phyloP scores from a whole-genome alignment of 2,888 invertebrate species.

The Heliconius ethilla region DNA sequence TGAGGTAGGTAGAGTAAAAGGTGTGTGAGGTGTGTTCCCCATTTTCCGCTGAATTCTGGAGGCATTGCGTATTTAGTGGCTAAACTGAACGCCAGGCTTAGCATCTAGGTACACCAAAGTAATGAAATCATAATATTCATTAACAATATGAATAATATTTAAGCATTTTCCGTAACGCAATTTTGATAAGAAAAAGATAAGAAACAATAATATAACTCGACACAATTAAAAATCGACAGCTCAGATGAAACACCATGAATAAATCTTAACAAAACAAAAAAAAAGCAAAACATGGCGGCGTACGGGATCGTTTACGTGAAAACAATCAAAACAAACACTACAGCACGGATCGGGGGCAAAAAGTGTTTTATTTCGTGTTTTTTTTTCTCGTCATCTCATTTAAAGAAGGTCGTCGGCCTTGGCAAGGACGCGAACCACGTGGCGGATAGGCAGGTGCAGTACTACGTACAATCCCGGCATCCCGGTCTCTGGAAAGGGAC shows the following conservation, averaged over 20 bases:
- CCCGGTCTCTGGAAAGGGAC: slow-evolving; percentile 30
- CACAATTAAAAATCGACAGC: slow-evolving; percentile 38
- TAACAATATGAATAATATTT: too few species aligned
- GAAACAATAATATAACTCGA: slow-evolving; percentile 26
- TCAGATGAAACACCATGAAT: slow-evolving; percentile 53
- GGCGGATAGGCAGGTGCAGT: slow-evolving; percentile 53
- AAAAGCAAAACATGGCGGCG: slow-evolving; percentile 56
- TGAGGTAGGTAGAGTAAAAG: too few species aligned
- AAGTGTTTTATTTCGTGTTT: slow-evolving; percentile 54
- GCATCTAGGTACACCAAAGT: too few species aligned
- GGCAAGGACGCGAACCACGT: slow-evolving; percentile 77
- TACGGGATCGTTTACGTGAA: slow-evolving; percentile 67
- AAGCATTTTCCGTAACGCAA: too few species aligned
- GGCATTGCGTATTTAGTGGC: too few species aligned
- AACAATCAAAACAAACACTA: slow-evolving; percentile 79
- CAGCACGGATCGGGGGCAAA: slow-evolving; percentile 65
- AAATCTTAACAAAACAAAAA: slow-evolving; percentile 53
- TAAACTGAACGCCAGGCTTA: too few species aligned
- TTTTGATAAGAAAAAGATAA: slow-evolving; percentile 5
- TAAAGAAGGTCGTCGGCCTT: slow-evolving; percentile 71
- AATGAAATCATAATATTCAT: too few species aligned
- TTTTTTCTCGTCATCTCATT: slow-evolving; percentile 60
- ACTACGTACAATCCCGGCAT: slow-evolving; percentile 26
- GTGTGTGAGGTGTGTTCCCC: too few species aligned
- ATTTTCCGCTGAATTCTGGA: too few species aligned